Conservation (phyloP, 2,797 vertebrate genomes). For the Xenops minutus region DNA sequence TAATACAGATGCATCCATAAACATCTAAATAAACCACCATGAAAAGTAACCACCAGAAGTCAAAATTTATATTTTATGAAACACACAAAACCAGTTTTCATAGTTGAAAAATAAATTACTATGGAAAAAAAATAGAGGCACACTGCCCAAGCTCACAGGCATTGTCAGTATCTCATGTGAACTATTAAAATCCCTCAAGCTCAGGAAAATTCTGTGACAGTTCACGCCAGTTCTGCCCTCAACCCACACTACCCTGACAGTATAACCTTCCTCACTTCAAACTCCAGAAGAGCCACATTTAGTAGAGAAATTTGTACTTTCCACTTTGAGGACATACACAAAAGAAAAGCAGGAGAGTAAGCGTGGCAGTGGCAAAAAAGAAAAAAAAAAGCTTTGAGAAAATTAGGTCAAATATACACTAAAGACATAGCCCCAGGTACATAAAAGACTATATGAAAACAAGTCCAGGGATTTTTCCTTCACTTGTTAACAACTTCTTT, state of each 20-base stretch:
- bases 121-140: background rate
- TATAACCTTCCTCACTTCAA: fast-evolving
- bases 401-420: background rate
- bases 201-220: background rate
- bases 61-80: background rate
- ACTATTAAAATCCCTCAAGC: background rate
- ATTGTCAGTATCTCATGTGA: background rate
- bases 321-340: background rate
- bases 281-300: background rate
- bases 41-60: background rate
- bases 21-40: background rate
- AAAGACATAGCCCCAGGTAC: background rate
- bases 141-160: background rate
- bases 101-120: background rate
- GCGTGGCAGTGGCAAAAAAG: background rate
- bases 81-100: background rate
- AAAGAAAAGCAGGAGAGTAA: background rate
- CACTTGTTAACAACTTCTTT: background rate
- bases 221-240: background rate
- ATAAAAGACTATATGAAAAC: background rate
- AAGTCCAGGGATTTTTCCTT: background rate
- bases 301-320: background rate
- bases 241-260: background rate
- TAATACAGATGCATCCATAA: background rate
- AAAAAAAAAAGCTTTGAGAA: background rate